Base-by-base conservation (phyloP, 1,140 invertebrate genomes). In the Archivesica marissinica region DNA sequence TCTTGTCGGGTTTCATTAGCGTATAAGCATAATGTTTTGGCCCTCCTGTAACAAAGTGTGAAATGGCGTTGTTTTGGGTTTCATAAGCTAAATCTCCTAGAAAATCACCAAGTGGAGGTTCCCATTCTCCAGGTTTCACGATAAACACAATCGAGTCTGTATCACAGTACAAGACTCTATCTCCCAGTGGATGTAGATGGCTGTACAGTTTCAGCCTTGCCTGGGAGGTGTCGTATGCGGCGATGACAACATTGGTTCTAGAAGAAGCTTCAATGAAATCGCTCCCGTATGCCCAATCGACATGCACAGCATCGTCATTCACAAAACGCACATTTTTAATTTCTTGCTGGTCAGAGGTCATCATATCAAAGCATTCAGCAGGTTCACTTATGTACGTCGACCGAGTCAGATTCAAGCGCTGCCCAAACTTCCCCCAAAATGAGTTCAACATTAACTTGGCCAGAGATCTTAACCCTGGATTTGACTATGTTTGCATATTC, bases 161-260 rank as follows among this genome's bases (percentile, higher is more conserved):
- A 76, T 94, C 94, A 54, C 87, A 93, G 78, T 94, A 94, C 4
- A 94, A 66, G 11, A 91, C 90, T 30, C 89, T 64, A 4, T 86
- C 52, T 15, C 84, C 88, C 17, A 94, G 68, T 52, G 85, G 59
- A 79, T 93, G 88, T 17, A 94, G 72, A 79, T 91, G 90, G 23
- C 64, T 61, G 61, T 93, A 94, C 7, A 94, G 70, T 47, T 75
- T 75, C 4, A 75, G 44, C 6, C 38, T 38, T n/a, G 93, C 93
- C 68, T 94, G 91, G 7, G 92, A 89, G 2, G 94, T 94, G 7
- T 89, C 92, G 64, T 89, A 94, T 0, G 90, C 89, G 9, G 92
- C 92, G 2, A 86, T 1, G 90, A 66, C 13, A 93, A 91, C 81
- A 92, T 94, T 13, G 90, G 89, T 17, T 39, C 74, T 25, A 13